Conservation (phyloP, 2,888 invertebrate species). For the Xylocampa areola region DNA sequence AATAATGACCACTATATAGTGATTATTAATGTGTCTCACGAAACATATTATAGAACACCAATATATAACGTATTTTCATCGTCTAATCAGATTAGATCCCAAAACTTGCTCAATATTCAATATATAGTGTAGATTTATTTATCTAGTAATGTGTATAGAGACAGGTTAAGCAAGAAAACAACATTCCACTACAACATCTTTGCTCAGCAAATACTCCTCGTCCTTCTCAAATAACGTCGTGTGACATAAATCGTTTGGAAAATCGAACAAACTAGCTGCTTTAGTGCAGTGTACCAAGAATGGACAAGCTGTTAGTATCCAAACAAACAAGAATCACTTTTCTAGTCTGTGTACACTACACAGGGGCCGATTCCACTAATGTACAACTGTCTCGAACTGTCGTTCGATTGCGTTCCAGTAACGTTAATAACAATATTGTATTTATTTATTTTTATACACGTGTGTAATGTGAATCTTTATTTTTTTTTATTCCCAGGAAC, state of each 20-base stretch:
- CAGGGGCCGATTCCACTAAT: too few species aligned
- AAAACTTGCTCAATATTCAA: background rate
- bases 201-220: constrained; percentile 19
- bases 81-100: too few species aligned
- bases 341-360: constrained; percentile 26
- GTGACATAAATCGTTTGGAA: constrained; percentile 34
- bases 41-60: too few species aligned
- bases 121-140: background rate
- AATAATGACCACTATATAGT: too few species aligned
- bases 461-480: too few species aligned
- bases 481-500: too few species aligned
- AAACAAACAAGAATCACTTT: constrained; percentile 59
- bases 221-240: constrained; percentile 29
- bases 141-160: background rate
- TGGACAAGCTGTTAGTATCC: constrained; percentile 26
- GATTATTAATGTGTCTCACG: too few species aligned
- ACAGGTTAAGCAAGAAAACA: constrained; percentile 19
- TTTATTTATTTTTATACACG: too few species aligned
- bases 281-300: constrained; percentile 8
- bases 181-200: constrained; percentile 22
- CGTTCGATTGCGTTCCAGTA: too few species aligned
- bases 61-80: too few species aligned
- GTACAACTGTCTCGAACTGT: too few species aligned
- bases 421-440: too few species aligned
- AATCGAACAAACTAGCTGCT: constrained; percentile 19